A percentile compares a stretch with the other conserved stretches of the same genome.
Evolutionary conservation across 2,113 vertebrate species (phyloP).

Genomic region (Ovis canadensis): DNA sequence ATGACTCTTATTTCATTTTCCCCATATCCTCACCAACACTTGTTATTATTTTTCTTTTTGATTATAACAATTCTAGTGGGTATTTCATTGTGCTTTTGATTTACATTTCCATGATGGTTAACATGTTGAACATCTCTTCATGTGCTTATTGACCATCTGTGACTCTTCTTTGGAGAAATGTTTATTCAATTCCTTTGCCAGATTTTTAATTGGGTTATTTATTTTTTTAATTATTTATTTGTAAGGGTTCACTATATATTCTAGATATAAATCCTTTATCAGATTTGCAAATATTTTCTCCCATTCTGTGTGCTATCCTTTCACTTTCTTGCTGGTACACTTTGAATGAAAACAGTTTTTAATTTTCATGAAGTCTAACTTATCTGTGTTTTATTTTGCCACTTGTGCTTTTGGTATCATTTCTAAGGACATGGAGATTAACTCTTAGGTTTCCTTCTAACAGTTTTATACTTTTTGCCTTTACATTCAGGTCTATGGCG

Average conservation of each 20-base stretch:
- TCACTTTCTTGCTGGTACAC: neutral
- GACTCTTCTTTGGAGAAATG: neutral
- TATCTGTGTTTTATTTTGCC: neutral
- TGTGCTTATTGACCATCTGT: neutral
- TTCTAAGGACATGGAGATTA: neutral
- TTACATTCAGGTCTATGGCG: neutral
- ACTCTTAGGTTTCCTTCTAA: neutral
- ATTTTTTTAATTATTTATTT: neutral
- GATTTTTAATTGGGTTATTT: neutral
- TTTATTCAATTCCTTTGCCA: neutral
- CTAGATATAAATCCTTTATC: neutral
- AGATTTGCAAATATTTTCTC: neutral
- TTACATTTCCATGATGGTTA: neutral
- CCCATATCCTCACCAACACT: neutral
- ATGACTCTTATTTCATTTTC: neutral
- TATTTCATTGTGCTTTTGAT: neutral
- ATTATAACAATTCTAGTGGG: neutral
- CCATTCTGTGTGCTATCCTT: neutral
- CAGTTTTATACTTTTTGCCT: neutral
- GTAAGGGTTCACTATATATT: neutral
- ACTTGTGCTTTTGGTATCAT: neutral
- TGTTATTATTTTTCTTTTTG: neutral
- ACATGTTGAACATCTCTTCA: neutral
- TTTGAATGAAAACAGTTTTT: neutral
- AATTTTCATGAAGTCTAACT: neutral